These are phyloP conservation scores for Biston stratarius DNA, from an alignment of 2,888 invertebrate genomes.

Conservation along the genomic window DNA sequence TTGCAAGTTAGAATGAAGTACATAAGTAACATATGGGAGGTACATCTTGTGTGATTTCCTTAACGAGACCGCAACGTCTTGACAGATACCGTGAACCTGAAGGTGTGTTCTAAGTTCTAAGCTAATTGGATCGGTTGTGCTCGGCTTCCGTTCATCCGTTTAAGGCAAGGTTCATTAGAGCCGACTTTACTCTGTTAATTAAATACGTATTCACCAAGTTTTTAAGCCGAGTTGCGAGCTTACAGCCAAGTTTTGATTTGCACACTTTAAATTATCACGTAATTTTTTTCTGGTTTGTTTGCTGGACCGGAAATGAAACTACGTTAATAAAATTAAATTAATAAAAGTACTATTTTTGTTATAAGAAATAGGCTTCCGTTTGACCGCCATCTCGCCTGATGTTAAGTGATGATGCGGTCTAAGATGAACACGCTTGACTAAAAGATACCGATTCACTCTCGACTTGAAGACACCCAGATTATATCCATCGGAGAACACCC, in stretches of 20 bases:
- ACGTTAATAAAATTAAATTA: not conserved
- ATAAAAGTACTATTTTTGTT: not conserved
- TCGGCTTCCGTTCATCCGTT: constrained; percentile 81
- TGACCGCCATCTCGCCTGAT: too few species aligned
- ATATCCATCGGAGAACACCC: too few species aligned
- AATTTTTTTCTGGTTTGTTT: constrained; percentile 28
- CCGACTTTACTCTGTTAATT: constrained; percentile 75
- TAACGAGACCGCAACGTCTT: constrained; percentile 71
- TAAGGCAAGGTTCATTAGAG: constrained; percentile 80
- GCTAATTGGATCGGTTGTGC: constrained; percentile 78
- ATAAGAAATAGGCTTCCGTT: too few species aligned
- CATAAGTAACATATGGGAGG: constrained; percentile 35
- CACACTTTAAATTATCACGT: constrained; percentile 25
- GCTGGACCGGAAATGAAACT: not conserved
- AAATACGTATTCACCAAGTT: constrained; percentile 66
- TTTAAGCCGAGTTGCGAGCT: constrained; percentile 34
- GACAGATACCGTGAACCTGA: constrained; percentile 75
- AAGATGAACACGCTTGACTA: too few species aligned
- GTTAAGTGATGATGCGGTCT: too few species aligned
- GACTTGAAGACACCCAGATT: too few species aligned
- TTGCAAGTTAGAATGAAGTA: too few species aligned
- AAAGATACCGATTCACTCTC: too few species aligned
- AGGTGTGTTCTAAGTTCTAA: constrained; percentile 65
- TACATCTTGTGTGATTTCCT: constrained; percentile 60
- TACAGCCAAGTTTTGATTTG: constrained; percentile 31